Base-by-base conservation (phyloP, 1,140 invertebrate species). In the Drosophila pseudoobscura region DNA sequence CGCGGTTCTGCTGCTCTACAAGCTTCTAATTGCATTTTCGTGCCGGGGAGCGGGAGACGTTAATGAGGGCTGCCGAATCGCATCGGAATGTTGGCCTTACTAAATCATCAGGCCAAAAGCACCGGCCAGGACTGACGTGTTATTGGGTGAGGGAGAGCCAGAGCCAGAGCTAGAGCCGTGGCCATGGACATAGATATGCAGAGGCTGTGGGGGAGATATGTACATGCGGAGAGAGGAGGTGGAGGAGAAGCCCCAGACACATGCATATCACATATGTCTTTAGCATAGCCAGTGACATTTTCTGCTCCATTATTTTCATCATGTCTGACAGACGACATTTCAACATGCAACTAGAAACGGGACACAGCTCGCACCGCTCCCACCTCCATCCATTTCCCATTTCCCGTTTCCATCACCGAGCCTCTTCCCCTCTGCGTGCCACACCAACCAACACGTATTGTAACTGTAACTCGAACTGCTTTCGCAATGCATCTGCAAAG, bases 241-340 rank as follows among this genome's bases (percentile, higher is more conserved):
- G 29, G 41, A 4, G 24, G 4, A 20, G 46, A 22, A 45, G 54
- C 41, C 46, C 56, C 57, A 56, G 58, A 46, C 45, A 59, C 31
- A 72, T 45, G 51, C 54, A 80, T 49, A 68, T 61, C 26, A 39
- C 62, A 61, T 47, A 62, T 74, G 59, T 78, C 82, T 65, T 82
- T 71, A 78, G 60, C 80, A 87, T 80, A 54, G 61, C 65, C 68
- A 88, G 83, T 83, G 83, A 88, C 84, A 89, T 88, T 88, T 87
- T 88, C 83, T 88, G 83, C 84, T 88, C 84, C 83, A 88, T 88
- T 88, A 88, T 88, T 88, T 88, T 88, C 83, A 88, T 88, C 84
- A 88, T 88, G 83, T 88, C 68, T 88, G 84, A 88, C 83, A 88
- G 83, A 88, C 79, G 84, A 88, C 75, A 74, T 87, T 87, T 83